These are phyloP conservation scores for Melinaea marsaeus DNA, from an alignment of 2,888 invertebrate genomes.

Conservation along the genomic window DNA sequence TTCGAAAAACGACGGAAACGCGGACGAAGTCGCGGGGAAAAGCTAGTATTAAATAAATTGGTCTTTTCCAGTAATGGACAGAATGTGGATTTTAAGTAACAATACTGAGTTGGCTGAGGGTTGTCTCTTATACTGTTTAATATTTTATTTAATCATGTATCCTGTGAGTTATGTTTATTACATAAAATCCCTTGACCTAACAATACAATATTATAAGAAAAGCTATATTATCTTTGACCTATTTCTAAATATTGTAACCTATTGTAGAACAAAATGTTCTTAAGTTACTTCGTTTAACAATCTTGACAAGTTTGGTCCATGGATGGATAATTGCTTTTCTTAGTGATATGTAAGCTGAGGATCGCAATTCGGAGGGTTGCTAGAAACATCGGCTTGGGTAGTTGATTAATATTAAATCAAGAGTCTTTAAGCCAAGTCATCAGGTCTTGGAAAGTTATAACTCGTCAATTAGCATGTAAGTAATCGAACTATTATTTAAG, in stretches of 20 bases:
- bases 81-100: too few species aligned
- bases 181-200: background rate
- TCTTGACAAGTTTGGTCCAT: background rate
- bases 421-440: too few species aligned
- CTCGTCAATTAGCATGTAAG: too few species aligned
- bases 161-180: background rate
- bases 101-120: too few species aligned
- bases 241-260: background rate
- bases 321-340: slow-evolving; percentile 3
- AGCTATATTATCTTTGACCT: background rate
- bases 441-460: too few species aligned
- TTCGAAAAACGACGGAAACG: too few species aligned
- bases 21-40: too few species aligned
- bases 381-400: background rate
- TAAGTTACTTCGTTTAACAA: slow-evolving; percentile 1
- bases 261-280: background rate
- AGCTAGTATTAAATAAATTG: too few species aligned
- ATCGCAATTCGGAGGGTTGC: background rate
- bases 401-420: background rate
- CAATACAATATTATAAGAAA: background rate
- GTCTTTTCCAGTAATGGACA: too few species aligned
- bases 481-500: too few species aligned
- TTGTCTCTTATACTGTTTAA: background rate
- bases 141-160: background rate
- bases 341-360: slow-evolving; percentile 1